A percentile compares a stretch with the other conserved stretches of the same genome.
Conservation (phyloP, 2,113 vertebrate species). For the Zonotrichia leucophrys region DNA sequence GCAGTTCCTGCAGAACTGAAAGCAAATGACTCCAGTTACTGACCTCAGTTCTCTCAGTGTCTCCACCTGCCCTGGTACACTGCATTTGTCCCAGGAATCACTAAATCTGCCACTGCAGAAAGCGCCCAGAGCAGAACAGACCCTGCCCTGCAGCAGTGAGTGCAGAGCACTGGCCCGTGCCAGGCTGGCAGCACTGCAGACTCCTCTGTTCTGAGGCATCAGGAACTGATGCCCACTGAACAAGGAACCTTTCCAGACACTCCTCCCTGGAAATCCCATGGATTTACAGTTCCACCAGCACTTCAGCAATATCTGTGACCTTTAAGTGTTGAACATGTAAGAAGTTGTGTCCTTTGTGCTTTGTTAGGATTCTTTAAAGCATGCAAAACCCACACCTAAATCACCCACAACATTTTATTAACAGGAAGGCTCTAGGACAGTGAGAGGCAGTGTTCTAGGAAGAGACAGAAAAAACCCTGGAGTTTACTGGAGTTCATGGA, state of each 20-base stretch:
- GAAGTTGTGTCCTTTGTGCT: background rate
- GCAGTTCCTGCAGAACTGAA: background rate
- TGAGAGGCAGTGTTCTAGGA: background rate
- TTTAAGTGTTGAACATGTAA: background rate
- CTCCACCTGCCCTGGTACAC: background rate
- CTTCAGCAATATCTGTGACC: background rate
- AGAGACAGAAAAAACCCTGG: background rate
- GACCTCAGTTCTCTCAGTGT: background rate
- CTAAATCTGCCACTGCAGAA: background rate
- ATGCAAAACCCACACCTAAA: background rate
- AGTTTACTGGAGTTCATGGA: background rate
- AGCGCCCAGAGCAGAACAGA: background rate
- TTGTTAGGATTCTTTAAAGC: background rate
- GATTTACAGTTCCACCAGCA: background rate
- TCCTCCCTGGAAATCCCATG: background rate
- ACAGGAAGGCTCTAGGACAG: background rate
- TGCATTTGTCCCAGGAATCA: background rate
- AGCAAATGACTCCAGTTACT: background rate
- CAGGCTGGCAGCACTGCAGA: background rate
- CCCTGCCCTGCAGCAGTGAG: background rate
- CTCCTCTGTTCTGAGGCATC: background rate
- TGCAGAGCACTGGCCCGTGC: background rate
- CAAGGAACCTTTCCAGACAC: background rate
- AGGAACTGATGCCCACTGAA: accelerated
- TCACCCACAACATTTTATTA: background rate